A percentile compares a stretch with the other conserved stretches of the same genome.
Conservation (phyloP, 2,888 invertebrate genomes). For the Adelphocoris suturalis region DNA sequence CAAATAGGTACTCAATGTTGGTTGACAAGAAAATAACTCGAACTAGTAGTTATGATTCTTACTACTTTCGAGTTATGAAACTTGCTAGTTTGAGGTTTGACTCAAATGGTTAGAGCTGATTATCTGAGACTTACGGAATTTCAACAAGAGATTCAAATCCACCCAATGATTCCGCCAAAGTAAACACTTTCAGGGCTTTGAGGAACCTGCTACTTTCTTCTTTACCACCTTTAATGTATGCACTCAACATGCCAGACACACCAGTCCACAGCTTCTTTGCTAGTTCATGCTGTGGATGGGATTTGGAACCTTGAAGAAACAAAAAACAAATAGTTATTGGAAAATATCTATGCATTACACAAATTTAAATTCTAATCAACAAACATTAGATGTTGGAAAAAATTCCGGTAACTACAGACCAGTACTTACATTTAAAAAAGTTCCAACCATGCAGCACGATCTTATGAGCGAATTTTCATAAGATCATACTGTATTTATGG, state of each 20-base stretch:
- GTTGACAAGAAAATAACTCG: too few species aligned
- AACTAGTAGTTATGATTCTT: too few species aligned
- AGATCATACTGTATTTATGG: too few species aligned
- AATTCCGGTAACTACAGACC: too few species aligned
- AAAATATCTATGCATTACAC: neutral
- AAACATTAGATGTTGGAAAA: neutral
- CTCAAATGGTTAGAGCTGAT: too few species aligned
- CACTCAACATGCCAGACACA: slow-evolving; percentile 95
- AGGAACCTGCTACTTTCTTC: slow-evolving; percentile 87
- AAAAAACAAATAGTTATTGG: neutral
- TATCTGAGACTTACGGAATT: slow-evolving; percentile 86
- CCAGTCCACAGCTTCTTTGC: slow-evolving; percentile 90
- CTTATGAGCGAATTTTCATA: too few species aligned
- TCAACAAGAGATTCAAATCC: slow-evolving; percentile 97
- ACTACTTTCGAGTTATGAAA: too few species aligned
- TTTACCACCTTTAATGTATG: slow-evolving; percentile 89
- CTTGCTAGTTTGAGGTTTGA: too few species aligned
- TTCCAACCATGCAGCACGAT: too few species aligned
- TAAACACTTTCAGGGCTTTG: slow-evolving; percentile 88
- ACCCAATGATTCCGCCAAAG: slow-evolving; percentile 95
- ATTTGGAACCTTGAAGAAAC: slow-evolving; percentile 85
- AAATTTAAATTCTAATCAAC: neutral
- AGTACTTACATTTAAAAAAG: too few species aligned
- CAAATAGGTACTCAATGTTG: too few species aligned
- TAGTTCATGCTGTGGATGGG: slow-evolving; percentile 92